Evolutionary conservation across 2,888 invertebrate genomes (phyloP), one percentile per base, ranked within the genome.

Genomic region (Campopleginae sp.): DNA sequence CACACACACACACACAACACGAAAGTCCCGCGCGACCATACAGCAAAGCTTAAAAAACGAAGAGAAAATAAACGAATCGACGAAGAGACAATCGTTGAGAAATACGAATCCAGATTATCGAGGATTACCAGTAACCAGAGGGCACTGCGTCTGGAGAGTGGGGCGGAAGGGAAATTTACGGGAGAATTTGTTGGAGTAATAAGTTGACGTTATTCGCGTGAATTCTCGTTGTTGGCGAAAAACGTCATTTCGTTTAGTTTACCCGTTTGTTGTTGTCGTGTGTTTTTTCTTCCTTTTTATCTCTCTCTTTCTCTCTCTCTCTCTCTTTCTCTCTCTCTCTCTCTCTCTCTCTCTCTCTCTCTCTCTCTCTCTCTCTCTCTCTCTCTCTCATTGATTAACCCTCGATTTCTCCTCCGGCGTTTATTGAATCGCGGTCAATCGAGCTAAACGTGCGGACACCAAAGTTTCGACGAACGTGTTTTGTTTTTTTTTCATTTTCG

Each of bases 1-100:
- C n/a, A n/a, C n/a, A n/a, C n/a, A n/a, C n/a, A n/a, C n/a, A n/a
- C n/a, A n/a, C n/a, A n/a, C n/a, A n/a, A n/a, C n/a, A n/a, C n/a
- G n/a, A 58, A n/a, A 74, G 48, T 65, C 38, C 38, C 76, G 33
- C 46, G 33, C 48, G 63, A 65, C 46, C 27, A 14, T 61, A 19
- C 46, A n/a, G 46, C 27, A 58, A 5, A 19, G 42, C 44, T 46
- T 23, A 23, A 12, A 61, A 71, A 27, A n/a, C 17, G 0, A 38
- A 23, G 51, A 68, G 42, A 14, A 51, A 12, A 42, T 38, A 65
- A 31, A 51, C 27, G 31, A 51, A 48, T n/a, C n/a, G 27, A 42
- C 61, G 68, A 33, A 66, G 75, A 23, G 48, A 81, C 74, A 58
- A 70, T 48, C 70, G 76, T 70, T 61, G 54, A 72, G 61, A 72